phyloP scores from a whole-genome alignment of 1,140 invertebrate genomes.

The Apis mellifera region DNA sequence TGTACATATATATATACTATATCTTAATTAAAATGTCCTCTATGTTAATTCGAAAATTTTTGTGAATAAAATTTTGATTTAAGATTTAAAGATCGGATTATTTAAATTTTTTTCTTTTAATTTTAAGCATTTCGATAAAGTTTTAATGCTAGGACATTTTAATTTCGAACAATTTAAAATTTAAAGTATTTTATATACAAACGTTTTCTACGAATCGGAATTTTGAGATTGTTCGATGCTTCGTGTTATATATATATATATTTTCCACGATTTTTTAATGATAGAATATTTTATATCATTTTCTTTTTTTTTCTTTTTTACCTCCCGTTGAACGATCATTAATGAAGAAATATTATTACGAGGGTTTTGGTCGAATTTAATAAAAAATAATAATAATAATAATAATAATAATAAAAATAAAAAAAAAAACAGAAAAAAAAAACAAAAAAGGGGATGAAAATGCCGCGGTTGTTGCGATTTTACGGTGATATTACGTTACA shows the following conservation, averaged over 20 bases:
- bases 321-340: not conserved
- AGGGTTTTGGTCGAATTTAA: not conserved
- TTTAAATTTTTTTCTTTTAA: no score
- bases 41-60: no score
- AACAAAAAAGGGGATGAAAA: not conserved
- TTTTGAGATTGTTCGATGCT: not conserved
- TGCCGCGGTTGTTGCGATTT: not conserved
- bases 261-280: no score
- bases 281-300: not conserved
- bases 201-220: no score
- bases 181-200: not conserved
- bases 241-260: not conserved
- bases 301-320: not conserved
- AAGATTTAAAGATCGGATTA: no score
- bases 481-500: slow-evolving; percentile 23
- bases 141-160: no score
- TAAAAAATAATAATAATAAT: no score
- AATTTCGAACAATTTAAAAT: not conserved
- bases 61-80: no score
- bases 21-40: no score
- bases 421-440: not conserved
- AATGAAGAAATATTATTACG: not conserved
- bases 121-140: no score
- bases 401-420: no score
- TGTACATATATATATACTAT: no score